Evolutionary conservation across 1,140 invertebrate species (phyloP).

Genomic region (Streblospio benedicti): DNA sequence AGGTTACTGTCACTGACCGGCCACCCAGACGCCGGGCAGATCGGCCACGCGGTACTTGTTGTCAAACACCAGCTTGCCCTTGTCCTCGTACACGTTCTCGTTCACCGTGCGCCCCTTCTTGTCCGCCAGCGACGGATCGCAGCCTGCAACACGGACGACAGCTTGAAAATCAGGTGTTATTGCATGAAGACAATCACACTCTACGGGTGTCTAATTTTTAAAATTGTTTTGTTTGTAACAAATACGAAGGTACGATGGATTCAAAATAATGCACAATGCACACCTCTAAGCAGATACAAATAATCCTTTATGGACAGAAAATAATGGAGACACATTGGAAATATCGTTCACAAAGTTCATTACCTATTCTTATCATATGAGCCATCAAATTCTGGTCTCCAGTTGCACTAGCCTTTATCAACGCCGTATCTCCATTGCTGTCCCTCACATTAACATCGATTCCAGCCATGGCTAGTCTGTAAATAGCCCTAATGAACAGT

Average conservation of each 20-base stretch:
- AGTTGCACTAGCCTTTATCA: conserved; percentile 12
- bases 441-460: conserved; percentile 23
- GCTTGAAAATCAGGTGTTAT: background rate
- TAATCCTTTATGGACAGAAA: too few relatives aligned
- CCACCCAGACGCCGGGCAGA: conserved; percentile 22
- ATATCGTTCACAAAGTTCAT: too few relatives aligned
- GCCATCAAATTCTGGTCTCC: conserved; percentile 17
- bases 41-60: conserved; percentile 14
- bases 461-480: conserved; percentile 21
- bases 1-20: conserved; percentile 16
- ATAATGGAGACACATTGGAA: too few relatives aligned
- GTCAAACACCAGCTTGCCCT: conserved; percentile 19
- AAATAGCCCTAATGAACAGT: conserved; percentile 16
- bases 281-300: too few relatives aligned
- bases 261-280: too few relatives aligned
- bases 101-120: conserved; percentile 12
- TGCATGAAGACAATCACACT: background rate
- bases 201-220: too few relatives aligned
- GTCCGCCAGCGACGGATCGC: conserved; percentile 20
- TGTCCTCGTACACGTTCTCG: conserved; percentile 17
- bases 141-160: conserved; percentile 18
- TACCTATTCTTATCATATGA: conserved; percentile 25
- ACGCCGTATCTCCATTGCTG: conserved; percentile 15
- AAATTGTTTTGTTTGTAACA: too few relatives aligned
- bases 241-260: too few relatives aligned